These are phyloP conservation scores for Polyommatus icarus DNA, from an alignment of 2,888 invertebrate species.

Conservation along the genomic window DNA sequence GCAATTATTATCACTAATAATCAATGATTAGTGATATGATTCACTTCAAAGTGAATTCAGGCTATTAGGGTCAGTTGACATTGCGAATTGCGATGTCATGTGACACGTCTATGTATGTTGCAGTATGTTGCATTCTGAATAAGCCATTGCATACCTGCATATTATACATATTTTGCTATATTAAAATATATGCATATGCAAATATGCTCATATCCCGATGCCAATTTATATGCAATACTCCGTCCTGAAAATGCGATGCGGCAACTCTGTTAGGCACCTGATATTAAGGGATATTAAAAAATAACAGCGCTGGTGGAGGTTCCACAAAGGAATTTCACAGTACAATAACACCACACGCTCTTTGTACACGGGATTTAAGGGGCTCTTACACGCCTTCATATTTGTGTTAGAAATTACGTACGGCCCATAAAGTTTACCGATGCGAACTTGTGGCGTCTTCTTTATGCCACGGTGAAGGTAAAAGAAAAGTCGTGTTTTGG, in stretches of 20 bases:
- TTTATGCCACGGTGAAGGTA: neutral
- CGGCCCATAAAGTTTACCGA: neutral
- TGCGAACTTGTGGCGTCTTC: neutral
- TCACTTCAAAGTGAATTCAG: no score
- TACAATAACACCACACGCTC: conserved; percentile 23
- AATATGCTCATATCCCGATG: neutral
- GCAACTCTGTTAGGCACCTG: neutral
- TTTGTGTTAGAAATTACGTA: conserved; percentile 15
- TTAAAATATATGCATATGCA: neutral
- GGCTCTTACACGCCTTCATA: conserved; percentile 1
- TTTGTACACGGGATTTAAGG: neutral
- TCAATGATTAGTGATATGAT: no score
- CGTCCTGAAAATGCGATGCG: neutral
- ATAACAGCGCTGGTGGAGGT: conserved; percentile 3
- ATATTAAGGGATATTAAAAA: conserved; percentile 24
- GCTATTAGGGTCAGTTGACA: no score
- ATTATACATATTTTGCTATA: no score
- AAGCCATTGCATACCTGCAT: no score
- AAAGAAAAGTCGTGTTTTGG: neutral
- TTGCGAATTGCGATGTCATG: no score
- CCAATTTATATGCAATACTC: neutral
- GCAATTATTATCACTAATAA: no score
- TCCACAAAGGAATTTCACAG: conserved; percentile 22
- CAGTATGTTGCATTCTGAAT: no score
- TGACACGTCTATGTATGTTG: no score